Conservation (phyloP, 2,797 vertebrate species). For the Pseudochirops corinnae region DNA sequence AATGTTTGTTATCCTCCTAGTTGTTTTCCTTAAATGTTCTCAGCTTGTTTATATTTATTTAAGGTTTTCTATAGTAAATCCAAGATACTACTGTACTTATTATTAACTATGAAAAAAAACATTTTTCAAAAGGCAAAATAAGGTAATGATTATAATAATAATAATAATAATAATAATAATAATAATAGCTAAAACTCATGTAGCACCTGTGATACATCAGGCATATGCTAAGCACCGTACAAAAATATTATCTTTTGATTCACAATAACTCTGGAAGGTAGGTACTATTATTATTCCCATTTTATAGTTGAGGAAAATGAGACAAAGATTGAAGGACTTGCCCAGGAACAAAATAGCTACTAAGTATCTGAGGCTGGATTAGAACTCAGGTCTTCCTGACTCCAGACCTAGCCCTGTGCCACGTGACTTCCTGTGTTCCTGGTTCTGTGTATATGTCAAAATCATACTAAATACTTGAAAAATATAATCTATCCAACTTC, state of each 20-base stretch:
- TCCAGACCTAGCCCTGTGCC: background rate
- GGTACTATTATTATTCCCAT: background rate
- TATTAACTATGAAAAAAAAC: background rate
- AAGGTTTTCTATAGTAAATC: background rate
- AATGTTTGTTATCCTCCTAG: background rate
- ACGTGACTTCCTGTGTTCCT: background rate
- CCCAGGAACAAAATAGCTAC: background rate
- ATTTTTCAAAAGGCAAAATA: background rate
- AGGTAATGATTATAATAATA: no score
- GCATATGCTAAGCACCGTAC: background rate
- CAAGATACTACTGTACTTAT: background rate
- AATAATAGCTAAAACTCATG: background rate
- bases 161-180: no score
- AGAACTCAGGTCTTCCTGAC: background rate
- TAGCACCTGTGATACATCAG: background rate
- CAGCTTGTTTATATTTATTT: background rate
- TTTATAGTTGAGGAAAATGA: no score
- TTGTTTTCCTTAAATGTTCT: background rate
- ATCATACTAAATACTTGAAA: background rate
- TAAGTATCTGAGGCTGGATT: background rate
- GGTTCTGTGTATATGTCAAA: background rate
- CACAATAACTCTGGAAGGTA: background rate
- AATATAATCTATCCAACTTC: background rate
- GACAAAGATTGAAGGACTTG: background rate
- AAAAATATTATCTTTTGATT: background rate